Percentiles rank a stretch among this genome's conserved stretches.
Conservation (phyloP, 2,113 vertebrate species). For the Cyrtonyx montezumae region DNA sequence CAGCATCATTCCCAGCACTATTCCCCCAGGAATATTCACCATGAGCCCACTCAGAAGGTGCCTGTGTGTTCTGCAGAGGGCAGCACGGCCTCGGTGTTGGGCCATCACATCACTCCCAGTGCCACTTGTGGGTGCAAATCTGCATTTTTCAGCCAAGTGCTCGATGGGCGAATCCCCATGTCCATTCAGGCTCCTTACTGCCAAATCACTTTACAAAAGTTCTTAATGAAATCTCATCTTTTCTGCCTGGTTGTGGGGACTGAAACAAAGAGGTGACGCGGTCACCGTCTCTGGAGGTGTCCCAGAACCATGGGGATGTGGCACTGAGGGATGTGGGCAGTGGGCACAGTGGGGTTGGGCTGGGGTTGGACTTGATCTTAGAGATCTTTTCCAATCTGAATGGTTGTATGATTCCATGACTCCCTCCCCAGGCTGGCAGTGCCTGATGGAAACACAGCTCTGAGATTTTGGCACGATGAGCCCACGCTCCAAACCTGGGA, state of each 20-base stretch:
- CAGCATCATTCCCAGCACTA: background rate
- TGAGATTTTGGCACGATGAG: accelerated
- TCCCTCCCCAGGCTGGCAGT: no score
- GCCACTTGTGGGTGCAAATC: background rate
- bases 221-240: background rate
- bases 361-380: no score
- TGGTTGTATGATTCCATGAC: background rate
- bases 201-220: background rate
- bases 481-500: background rate
- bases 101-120: accelerated
- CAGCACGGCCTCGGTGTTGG: background rate
- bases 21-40: background rate
- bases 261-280: background rate
- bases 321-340: no score
- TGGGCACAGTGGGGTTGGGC: no score
- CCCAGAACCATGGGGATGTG: no score
- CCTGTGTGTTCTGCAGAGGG: conserved; percentile 22
- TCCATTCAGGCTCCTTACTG: background rate
- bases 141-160: background rate
- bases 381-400: no score
- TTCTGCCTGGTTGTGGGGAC: background rate
- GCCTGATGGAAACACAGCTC: accelerated
- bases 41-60: accelerated
- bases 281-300: no score
- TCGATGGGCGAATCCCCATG: background rate